Evolutionary conservation across 1,140 invertebrate genomes (phyloP).

Genomic region (Zaprionus taronus): DNA sequence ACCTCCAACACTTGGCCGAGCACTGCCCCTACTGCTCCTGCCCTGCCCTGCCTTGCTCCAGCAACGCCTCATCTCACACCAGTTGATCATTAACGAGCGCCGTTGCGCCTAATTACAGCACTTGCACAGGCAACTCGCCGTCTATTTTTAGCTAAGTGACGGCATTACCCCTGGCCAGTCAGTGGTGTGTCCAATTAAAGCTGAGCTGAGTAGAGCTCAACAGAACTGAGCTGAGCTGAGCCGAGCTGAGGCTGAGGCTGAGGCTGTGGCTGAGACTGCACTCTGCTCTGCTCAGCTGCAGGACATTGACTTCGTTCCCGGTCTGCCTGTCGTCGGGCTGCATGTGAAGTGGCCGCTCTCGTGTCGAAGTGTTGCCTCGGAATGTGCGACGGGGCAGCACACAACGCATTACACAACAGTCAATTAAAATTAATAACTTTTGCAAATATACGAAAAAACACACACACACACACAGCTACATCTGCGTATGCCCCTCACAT

Average conservation of each 20-base stretch:
- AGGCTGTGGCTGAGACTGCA: not conserved
- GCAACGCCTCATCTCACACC: not conserved
- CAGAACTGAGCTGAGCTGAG: not conserved
- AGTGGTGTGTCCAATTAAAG: constrained; percentile 73
- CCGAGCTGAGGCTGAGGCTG: not conserved
- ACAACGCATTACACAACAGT: constrained; percentile 79
- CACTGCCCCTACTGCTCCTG: constrained; percentile 3
- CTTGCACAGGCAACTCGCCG: constrained; percentile 42
- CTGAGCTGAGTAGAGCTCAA: constrained; percentile 17
- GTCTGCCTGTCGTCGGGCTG: constrained; percentile 7
- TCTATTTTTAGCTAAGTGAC: constrained; percentile 76
- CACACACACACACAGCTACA: not conserved
- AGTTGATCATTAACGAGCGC: constrained; percentile 34
- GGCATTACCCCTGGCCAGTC: constrained; percentile 50
- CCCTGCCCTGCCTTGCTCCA: no score
- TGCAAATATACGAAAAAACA: constrained; percentile 55
- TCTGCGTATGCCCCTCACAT: constrained; percentile 54
- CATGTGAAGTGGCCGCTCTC: constrained; percentile 66
- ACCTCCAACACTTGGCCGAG: constrained; percentile 25
- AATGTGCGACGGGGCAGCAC: constrained; percentile 35
- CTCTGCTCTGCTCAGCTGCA: constrained; percentile 32
- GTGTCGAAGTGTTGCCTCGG: constrained; percentile 59
- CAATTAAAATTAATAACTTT: constrained; percentile 83
- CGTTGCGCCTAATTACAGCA: constrained; percentile 65
- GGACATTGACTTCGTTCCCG: constrained; percentile 59